These are phyloP conservation scores for Ciconia nigra DNA, from an alignment of 2,797 vertebrate genomes.

Conservation along the genomic window DNA sequence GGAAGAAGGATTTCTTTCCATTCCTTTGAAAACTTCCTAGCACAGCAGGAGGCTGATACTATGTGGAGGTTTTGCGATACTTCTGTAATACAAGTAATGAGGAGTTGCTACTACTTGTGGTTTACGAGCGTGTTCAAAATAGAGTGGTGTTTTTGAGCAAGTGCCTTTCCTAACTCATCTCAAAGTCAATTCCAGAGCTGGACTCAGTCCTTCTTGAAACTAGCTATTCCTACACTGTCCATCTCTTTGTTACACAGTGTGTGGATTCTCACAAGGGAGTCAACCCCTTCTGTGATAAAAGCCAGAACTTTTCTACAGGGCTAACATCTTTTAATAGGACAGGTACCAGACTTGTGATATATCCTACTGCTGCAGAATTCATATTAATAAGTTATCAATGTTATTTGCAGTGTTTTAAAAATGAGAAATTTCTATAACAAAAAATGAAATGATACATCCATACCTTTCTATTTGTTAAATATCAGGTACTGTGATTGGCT, in stretches of 20 bases:
- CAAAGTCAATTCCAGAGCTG: neutral
- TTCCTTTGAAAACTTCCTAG: neutral
- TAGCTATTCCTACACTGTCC: neutral
- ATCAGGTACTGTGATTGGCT: neutral
- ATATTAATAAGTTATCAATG: neutral
- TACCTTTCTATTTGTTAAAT: neutral
- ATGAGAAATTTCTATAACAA: neutral
- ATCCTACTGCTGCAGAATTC: neutral
- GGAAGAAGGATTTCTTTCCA: neutral
- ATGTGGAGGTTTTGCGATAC: neutral
- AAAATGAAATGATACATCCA: neutral
- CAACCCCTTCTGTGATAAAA: neutral
- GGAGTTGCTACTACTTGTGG: neutral
- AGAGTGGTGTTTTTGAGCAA: neutral
- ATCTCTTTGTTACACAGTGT: neutral
- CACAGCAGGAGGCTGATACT: neutral
- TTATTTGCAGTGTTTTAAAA: neutral
- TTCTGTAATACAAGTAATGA: neutral
- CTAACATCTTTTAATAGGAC: neutral
- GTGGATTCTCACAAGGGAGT: neutral
- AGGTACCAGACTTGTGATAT: neutral
- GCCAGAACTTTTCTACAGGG: neutral
- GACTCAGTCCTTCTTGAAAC: neutral
- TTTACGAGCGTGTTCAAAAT: neutral
- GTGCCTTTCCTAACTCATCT: neutral